Evolutionary conservation across 2,888 invertebrate species (phyloP).

Genomic region (Disparrhopalites patrizii): DNA sequence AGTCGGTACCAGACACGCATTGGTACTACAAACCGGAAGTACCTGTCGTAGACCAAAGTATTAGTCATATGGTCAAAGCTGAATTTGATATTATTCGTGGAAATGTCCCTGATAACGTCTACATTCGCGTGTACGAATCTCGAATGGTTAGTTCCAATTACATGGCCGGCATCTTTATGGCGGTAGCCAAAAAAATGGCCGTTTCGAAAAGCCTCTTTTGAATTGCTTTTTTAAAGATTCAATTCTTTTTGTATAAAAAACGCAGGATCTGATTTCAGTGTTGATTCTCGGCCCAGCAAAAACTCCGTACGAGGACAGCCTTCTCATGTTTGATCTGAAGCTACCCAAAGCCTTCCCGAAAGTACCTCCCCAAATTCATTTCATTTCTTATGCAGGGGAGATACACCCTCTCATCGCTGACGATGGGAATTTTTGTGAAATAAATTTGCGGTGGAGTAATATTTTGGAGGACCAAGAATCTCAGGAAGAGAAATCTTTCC

Average conservation of each 20-base stretch:
- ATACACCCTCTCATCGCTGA: conserved; percentile 92
- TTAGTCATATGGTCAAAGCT: conserved; percentile 73
- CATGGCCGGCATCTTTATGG: too few species aligned
- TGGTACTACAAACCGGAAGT: conserved; percentile 24
- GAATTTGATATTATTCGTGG: conserved; percentile 76
- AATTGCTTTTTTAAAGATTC: not conserved
- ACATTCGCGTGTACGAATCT: conserved; percentile 81
- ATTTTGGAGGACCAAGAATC: conserved; percentile 50
- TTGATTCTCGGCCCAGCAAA: conserved; percentile 87
- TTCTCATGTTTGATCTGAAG: conserved; percentile 92
- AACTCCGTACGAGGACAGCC: conserved; percentile 91
- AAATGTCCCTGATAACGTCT: conserved; percentile 81
- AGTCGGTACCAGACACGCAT: conserved; percentile 33
- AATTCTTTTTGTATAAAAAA: conserved; percentile 2
- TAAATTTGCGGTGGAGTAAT: conserved; percentile 81
- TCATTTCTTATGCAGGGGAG: conserved; percentile 85
- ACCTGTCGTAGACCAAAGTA: conserved; percentile 54
- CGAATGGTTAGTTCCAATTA: conserved; percentile 73
- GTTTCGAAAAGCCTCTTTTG: conserved; percentile 1
- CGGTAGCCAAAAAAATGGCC: not conserved
- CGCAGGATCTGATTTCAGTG: conserved; percentile 74
- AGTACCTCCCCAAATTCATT: conserved; percentile 84
- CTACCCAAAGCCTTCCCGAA: conserved; percentile 85
- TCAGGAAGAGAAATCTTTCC: conserved; percentile 45
- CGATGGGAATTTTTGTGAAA: conserved; percentile 88